A percentile compares a stretch with the other conserved stretches of the same genome.
phyloP scores from a whole-genome alignment of 2,888 invertebrate genomes.

The Hermaeophaga mercurialis region DNA sequence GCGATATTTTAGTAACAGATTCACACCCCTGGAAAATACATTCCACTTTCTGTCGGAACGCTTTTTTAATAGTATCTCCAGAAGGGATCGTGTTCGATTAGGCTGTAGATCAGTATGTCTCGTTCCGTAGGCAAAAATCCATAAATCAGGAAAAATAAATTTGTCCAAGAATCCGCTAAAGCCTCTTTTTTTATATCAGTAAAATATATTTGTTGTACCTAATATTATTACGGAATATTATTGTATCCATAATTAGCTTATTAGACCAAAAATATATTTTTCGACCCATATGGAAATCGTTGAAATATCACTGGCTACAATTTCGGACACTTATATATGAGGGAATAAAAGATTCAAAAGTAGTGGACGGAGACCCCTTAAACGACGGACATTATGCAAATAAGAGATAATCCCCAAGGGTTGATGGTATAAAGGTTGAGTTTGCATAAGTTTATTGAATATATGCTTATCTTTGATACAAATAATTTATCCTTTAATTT shows the following conservation, averaged over 20 bases:
- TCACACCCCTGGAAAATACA: constrained; percentile 33
- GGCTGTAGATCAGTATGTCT: constrained; percentile 6
- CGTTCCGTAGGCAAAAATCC: not conserved
- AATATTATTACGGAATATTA: not conserved
- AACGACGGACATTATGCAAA: constrained; percentile 9
- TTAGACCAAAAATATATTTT: no score
- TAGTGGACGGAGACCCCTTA: constrained; percentile 1
- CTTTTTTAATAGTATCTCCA: constrained; percentile 31
- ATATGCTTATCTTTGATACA: no score
- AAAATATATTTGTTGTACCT: no score
- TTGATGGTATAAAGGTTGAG: constrained; percentile 1
- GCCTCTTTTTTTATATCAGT: no score
- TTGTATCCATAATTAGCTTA: no score
- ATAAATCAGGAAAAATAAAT: not conserved
- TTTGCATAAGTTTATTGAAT: not conserved
- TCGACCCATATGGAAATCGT: no score
- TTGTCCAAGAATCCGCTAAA: not conserved
- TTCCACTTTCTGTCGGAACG: constrained; percentile 28
- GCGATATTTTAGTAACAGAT: constrained; percentile 34
- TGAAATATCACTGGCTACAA: not conserved
- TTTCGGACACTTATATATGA: constrained; percentile 6
- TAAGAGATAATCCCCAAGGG: not conserved
- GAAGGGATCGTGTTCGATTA: constrained; percentile 24
- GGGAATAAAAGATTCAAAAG: constrained; percentile 3
- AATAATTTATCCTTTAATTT: no score